Conservation (phyloP, 2,888 invertebrate genomes). For the Nymphalis c-album region DNA sequence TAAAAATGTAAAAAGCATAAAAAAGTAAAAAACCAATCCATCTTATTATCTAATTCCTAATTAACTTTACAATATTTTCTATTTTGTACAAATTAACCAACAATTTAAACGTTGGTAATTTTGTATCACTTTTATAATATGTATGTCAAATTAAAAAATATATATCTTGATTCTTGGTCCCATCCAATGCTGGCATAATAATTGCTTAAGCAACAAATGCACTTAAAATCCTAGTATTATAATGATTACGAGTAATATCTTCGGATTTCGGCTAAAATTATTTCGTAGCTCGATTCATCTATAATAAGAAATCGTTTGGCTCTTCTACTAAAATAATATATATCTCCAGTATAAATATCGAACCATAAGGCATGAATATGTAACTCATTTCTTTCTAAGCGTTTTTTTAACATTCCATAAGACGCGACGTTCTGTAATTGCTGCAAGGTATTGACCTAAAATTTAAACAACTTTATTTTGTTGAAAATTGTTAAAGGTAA, state of each 20-base stretch:
- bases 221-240: background rate
- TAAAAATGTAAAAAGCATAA: no score
- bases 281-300: constrained; percentile 89
- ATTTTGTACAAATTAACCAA: no score
- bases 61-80: no score
- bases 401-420: constrained; percentile 92
- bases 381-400: constrained; percentile 89
- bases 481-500: background rate
- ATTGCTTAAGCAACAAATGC: background rate
- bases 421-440: constrained; percentile 96
- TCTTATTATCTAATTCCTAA: no score
- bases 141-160: background rate
- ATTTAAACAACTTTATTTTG: background rate
- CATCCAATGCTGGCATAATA: background rate
- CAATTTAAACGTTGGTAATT: no score
- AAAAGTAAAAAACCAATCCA: no score
- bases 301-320: constrained; percentile 92
- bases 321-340: constrained; percentile 95
- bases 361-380: constrained; percentile 98
- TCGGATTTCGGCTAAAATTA: constrained; percentile 87
- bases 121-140: no score
- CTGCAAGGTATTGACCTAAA: constrained; percentile 92
- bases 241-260: constrained; percentile 86
- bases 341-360: constrained; percentile 97
- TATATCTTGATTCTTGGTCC: constrained; percentile 3